phyloP scores from a whole-genome alignment of 2,113 vertebrate genomes.

The Oncorhynchus masou region DNA sequence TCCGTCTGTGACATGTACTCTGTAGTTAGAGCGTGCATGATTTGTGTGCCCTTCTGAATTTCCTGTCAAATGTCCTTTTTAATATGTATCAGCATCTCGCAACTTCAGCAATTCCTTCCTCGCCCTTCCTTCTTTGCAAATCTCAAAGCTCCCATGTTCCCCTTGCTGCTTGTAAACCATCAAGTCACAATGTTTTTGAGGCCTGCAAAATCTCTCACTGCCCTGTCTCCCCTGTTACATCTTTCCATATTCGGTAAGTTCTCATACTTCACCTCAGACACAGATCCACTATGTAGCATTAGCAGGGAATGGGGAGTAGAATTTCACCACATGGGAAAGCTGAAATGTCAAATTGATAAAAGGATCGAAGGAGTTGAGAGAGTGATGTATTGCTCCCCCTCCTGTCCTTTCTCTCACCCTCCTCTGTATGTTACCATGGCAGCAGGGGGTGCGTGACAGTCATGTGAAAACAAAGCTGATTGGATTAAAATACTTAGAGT shows the following conservation, averaged over 20 bases:
- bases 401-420: constrained; percentile 33
- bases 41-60: neutral
- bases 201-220: neutral
- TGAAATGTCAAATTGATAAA: constrained; percentile 41
- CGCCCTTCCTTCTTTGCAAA: neutral
- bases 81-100: neutral
- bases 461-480: constrained; percentile 81
- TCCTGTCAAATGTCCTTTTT: neutral
- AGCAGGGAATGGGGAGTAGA: neutral
- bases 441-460: constrained; percentile 75
- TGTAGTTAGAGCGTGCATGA: neutral
- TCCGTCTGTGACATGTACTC: neutral
- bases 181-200: neutral
- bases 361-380: constrained; percentile 1
- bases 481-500: constrained; percentile 82
- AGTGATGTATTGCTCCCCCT: constrained; percentile 35
- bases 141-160: neutral
- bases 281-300: neutral
- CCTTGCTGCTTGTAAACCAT: neutral
- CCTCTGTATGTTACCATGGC: constrained; percentile 69
- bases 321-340: neutral
- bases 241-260: neutral
- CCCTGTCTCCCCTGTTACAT: neutral
- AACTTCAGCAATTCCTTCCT: neutral
- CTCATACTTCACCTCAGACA: neutral